Percentiles rank a stretch among this genome's conserved stretches.
These are phyloP conservation scores for Astur gentilis DNA, from an alignment of 2,113 vertebrate species.

Conservation along the genomic window DNA sequence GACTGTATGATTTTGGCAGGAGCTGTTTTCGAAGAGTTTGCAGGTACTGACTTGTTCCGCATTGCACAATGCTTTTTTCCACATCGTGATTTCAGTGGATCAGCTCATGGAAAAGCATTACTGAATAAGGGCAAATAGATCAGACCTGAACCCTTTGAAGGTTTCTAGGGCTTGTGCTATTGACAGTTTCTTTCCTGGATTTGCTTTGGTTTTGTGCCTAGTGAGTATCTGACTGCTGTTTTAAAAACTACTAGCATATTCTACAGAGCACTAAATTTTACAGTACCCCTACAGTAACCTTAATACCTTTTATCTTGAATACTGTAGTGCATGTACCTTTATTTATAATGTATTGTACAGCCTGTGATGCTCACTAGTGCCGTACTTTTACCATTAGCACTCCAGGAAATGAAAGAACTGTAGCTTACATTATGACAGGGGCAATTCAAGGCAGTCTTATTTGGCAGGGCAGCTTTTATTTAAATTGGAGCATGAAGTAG, in stretches of 20 bases:
- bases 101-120: background rate
- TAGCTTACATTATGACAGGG: background rate
- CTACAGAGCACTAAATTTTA: conserved; percentile 62
- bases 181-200: conserved; percentile 33
- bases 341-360: conserved; percentile 57
- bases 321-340: conserved; percentile 15
- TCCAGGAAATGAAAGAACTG: conserved; percentile 41
- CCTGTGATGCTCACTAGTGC: conserved; percentile 31
- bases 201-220: conserved; percentile 37
- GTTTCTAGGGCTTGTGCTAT: background rate
- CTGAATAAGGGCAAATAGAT: background rate
- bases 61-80: background rate
- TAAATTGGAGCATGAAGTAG: background rate
- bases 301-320: conserved; percentile 62
- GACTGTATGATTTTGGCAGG: background rate
- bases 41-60: background rate
- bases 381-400: conserved; percentile 39
- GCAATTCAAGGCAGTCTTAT: background rate
- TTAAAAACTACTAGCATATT: conserved; percentile 54
- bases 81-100: background rate
- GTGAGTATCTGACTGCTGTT: conserved; percentile 8
- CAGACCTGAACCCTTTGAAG: conserved; percentile 14
- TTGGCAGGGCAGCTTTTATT: background rate
- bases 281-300: conserved; percentile 50
- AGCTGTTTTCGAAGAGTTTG: background rate